These are phyloP conservation scores for Archaeoteleia sp. DNA, from an alignment of 2,888 invertebrate genomes.

Conservation along the genomic window DNA sequence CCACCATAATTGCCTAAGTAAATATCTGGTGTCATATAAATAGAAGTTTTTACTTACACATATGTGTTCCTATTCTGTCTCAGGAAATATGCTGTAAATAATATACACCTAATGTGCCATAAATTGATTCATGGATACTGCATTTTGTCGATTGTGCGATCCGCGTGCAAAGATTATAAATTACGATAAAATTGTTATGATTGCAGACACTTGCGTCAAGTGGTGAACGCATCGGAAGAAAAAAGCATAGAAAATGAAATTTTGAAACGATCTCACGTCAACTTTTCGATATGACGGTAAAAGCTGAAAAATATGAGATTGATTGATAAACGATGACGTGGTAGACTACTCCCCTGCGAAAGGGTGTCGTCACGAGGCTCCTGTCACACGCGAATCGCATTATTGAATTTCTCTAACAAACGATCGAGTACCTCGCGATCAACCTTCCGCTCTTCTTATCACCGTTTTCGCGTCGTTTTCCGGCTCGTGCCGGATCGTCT, in stretches of 20 bases:
- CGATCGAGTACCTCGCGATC: conserved; percentile 58
- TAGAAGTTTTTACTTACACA: too few relatives aligned
- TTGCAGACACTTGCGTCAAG: too few relatives aligned
- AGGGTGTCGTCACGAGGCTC: conserved; percentile 50
- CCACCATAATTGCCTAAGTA: too few relatives aligned
- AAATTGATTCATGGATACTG: too few relatives aligned
- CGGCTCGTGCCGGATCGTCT: conserved; percentile 35
- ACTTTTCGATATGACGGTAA: conserved; percentile 34
- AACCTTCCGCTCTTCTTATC: conserved; percentile 37
- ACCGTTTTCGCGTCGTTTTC: conserved; percentile 26
- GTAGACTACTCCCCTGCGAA: conserved; percentile 52
- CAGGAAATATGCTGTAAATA: too few relatives aligned
- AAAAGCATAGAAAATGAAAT: conserved; percentile 10
- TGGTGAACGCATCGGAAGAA: conserved; percentile 1
- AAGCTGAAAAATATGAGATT: conserved; percentile 58
- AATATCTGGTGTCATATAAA: too few relatives aligned
- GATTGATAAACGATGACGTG: conserved; percentile 64
- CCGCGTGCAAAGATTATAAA: too few relatives aligned
- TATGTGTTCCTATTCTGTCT: too few relatives aligned
- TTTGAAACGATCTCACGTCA: conserved; percentile 15
- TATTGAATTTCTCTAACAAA: conserved; percentile 68
- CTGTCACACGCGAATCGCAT: conserved; percentile 63
- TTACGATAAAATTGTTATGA: too few relatives aligned
- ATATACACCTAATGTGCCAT: too few relatives aligned
- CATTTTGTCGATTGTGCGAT: too few relatives aligned